Evolutionary conservation across 2,888 invertebrate genomes (phyloP).

Genomic region (Oscheius sp.): DNA sequence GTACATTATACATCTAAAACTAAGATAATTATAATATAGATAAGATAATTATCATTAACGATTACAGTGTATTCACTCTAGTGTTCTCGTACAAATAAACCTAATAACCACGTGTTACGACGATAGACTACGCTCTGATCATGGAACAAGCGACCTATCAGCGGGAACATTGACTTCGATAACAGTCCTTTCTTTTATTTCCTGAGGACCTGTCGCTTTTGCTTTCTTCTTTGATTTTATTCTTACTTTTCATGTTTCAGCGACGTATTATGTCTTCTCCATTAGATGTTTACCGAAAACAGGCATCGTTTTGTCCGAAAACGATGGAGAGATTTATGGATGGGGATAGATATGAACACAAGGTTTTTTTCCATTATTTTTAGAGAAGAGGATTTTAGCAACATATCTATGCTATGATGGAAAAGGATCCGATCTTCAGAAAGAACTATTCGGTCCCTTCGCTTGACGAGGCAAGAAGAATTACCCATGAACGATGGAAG

Average conservation of each 20-base stretch:
- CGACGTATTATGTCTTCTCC: constrained; percentile 72
- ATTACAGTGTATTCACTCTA: too few relatives aligned
- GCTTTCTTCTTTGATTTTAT: too few relatives aligned
- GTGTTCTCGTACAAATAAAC: too few relatives aligned
- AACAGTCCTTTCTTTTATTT: too few relatives aligned
- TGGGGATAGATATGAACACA: constrained; percentile 80
- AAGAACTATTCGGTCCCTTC: constrained; percentile 71
- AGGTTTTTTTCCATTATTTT: constrained; percentile 75
- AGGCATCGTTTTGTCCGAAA: constrained; percentile 87
- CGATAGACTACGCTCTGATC: too few relatives aligned
- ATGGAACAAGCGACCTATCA: too few relatives aligned
- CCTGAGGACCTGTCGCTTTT: too few relatives aligned
- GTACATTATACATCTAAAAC: too few relatives aligned
- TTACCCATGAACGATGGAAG: constrained; percentile 72
- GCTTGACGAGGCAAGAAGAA: constrained; percentile 78
- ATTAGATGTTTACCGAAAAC: constrained; percentile 81
- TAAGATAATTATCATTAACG: too few relatives aligned
- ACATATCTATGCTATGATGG: constrained; percentile 82
- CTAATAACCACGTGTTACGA: too few relatives aligned
- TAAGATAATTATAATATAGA: too few relatives aligned
- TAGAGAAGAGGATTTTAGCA: constrained; percentile 74
- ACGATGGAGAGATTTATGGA: constrained; percentile 83
- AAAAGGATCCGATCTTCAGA: constrained; percentile 81
- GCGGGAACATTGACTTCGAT: too few relatives aligned
- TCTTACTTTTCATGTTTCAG: not conserved